Conservation (phyloP, 2,113 vertebrate species). For the Serilophus lunatus region DNA sequence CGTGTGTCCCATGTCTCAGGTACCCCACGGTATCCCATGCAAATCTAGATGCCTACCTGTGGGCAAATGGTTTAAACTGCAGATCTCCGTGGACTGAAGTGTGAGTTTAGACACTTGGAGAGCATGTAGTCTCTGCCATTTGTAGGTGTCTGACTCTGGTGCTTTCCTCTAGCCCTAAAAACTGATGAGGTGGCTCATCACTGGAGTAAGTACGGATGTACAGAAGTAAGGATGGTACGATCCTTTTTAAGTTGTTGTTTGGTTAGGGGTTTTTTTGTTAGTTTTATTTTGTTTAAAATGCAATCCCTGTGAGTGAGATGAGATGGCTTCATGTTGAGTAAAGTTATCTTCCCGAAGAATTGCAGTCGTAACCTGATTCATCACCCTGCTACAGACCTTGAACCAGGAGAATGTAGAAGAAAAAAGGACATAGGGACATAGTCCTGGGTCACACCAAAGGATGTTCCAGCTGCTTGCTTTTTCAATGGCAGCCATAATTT, state of each 20-base stretch:
- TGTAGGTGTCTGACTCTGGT: not conserved
- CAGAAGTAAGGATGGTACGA: not conserved
- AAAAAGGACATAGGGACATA: not conserved
- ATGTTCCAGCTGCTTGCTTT: not conserved
- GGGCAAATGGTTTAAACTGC: not conserved
- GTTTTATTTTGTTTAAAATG: not conserved
- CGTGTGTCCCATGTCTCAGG: not conserved
- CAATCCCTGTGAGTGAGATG: not conserved
- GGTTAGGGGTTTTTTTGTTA: not conserved
- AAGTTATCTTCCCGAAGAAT: not conserved
- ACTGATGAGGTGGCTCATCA: accelerated
- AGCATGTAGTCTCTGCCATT: accelerated
- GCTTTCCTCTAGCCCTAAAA: not conserved
- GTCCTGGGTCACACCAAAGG: not conserved
- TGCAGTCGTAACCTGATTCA: not conserved
- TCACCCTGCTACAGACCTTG: not conserved
- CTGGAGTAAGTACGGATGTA: no score
- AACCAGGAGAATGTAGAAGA: not conserved
- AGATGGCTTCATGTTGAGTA: accelerated
- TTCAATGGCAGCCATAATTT: not conserved
- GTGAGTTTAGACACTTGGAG: not conserved
- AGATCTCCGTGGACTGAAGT: not conserved
- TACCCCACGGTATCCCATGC: not conserved
- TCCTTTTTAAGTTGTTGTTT: not conserved
- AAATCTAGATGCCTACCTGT: not conserved